These are phyloP conservation scores for Meriones psammophilus DNA, from an alignment of 2,797 vertebrate species.

Conservation along the genomic window DNA sequence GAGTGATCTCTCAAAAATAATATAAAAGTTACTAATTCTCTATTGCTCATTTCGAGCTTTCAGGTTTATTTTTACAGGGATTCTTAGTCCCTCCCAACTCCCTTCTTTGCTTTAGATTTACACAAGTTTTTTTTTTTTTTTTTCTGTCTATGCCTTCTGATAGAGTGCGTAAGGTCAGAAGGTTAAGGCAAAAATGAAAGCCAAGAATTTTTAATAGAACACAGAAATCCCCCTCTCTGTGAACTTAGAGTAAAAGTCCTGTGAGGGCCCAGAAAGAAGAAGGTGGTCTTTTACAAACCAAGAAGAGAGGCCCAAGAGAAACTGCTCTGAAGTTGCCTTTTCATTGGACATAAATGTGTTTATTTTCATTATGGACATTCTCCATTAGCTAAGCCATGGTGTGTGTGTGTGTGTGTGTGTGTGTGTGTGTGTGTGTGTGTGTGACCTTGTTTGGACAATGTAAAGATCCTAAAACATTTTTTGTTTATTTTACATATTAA, in stretches of 20 bases:
- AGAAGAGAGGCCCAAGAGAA: neutral
- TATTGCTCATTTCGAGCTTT: neutral
- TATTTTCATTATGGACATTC: neutral
- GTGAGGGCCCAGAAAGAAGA: neutral
- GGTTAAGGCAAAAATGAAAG: neutral
- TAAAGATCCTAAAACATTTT: neutral
- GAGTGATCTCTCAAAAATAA: neutral
- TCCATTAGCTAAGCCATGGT: too few species aligned
- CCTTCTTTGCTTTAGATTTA: neutral
- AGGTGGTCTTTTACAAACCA: neutral
- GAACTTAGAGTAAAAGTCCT: neutral
- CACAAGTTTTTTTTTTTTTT: neutral
- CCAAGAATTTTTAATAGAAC: neutral
- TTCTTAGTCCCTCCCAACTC: too few species aligned
- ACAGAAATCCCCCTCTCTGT: neutral
- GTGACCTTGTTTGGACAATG: neutral
- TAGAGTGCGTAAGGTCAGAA: neutral
- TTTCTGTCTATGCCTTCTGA: neutral
- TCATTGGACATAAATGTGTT: neutral
- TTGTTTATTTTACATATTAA: neutral
- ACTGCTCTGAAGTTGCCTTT: neutral
- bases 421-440: neutral
- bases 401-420: neutral
- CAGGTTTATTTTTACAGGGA: neutral
- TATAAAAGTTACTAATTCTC: neutral